Percentiles rank a stretch among this genome's conserved stretches.
phyloP scores from a whole-genome alignment of 2,888 invertebrate species.

The Pollenia labialis region DNA sequence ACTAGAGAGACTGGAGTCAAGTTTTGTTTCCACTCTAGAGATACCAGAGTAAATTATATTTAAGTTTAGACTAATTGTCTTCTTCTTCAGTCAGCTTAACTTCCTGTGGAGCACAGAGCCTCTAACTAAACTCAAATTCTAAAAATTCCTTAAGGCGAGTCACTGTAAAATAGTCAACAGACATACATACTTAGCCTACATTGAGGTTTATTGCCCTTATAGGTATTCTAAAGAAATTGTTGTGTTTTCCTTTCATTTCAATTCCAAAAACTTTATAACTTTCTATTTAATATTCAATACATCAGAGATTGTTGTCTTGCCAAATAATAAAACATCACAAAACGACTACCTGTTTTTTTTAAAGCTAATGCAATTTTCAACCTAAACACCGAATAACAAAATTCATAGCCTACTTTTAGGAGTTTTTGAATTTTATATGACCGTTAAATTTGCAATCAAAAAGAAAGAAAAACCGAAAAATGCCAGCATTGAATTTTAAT shows the following conservation, averaged over 20 bases:
- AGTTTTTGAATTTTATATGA: constrained; percentile 20
- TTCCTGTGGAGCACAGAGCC: too few species aligned
- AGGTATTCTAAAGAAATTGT: neutral
- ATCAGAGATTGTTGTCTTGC: neutral
- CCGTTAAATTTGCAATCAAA: neutral
- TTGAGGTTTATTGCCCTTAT: neutral
- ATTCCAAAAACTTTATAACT: constrained; percentile 2
- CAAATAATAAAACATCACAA: constrained; percentile 9
- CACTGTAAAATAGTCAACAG: too few species aligned
- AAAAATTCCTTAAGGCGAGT: too few species aligned
- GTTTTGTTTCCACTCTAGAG: too few species aligned
- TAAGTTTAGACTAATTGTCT: too few species aligned
- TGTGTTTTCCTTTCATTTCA: neutral
- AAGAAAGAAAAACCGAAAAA: neutral
- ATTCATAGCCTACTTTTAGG: constrained; percentile 55
- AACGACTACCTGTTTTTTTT: neutral
- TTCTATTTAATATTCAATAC: constrained; percentile 1
- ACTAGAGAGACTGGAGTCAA: too few species aligned
- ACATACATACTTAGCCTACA: constrained; percentile 2
- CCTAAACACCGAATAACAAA: neutral
- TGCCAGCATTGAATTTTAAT: constrained; percentile 14
- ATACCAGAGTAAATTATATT: too few species aligned
- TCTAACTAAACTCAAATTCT: too few species aligned
- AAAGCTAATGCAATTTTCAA: neutral
- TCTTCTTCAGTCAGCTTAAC: too few species aligned